phyloP scores from a whole-genome alignment of 2,888 invertebrate genomes.

The Pterostichus niger region DNA sequence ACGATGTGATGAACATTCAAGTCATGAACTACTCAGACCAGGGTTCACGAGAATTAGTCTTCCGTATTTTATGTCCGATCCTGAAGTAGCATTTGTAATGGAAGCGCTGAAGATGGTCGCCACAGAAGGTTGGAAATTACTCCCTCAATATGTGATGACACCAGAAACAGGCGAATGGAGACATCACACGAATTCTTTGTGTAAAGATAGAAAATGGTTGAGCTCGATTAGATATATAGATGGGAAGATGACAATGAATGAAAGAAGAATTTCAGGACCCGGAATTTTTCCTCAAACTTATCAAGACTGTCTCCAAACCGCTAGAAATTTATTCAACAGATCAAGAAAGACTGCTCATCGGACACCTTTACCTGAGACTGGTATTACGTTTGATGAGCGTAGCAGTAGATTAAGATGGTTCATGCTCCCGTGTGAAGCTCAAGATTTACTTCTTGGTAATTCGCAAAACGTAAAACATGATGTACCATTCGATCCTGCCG shows the following conservation, averaged over 20 bases:
- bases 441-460: conserved; percentile 85
- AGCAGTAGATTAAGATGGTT: conserved; percentile 91
- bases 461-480: conserved; percentile 88
- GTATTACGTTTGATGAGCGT: conserved; percentile 84
- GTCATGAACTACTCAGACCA: conserved; percentile 87
- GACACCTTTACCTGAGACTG: conserved; percentile 85
- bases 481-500: conserved; percentile 86
- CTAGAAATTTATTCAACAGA: conserved; percentile 87
- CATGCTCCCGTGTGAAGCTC: conserved; percentile 92
- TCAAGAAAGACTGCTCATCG: conserved; percentile 88
- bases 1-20: conserved; percentile 75
- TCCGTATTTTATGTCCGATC: conserved; percentile 90
- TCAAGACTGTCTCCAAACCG: conserved; percentile 88
- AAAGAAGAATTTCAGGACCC: conserved; percentile 85
- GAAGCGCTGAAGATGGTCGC: conserved; percentile 93
- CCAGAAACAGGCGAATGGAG: conserved; percentile 94
- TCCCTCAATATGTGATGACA: conserved; percentile 93
- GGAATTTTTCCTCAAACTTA: conserved; percentile 87
- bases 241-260: conserved; percentile 87
- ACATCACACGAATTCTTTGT: conserved; percentile 88
- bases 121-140: conserved; percentile 92
- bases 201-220: conserved; percentile 91
- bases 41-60: conserved; percentile 92
- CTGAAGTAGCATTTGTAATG: conserved; percentile 89
- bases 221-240: conserved; percentile 84